These are phyloP conservation scores for Blastobasis lacticolella DNA, from an alignment of 2,888 invertebrate species.

Conservation along the genomic window DNA sequence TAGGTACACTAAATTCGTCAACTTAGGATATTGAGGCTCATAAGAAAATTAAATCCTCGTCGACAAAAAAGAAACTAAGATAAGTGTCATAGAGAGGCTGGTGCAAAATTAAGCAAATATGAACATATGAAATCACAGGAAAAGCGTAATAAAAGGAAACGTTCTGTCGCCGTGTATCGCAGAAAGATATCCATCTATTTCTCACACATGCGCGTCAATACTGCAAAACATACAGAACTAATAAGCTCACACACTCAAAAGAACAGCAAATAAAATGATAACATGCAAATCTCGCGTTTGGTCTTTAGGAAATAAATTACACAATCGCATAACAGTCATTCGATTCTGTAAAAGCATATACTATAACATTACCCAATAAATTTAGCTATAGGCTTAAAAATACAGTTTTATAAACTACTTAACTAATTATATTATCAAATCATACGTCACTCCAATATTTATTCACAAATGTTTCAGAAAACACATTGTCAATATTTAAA, in stretches of 20 bases:
- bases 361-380: slow-evolving; percentile 66
- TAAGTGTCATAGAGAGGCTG: slow-evolving; percentile 37
- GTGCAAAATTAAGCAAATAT: slow-evolving; percentile 68
- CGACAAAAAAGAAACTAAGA: too few species aligned
- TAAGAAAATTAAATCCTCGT: too few species aligned
- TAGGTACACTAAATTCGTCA: too few species aligned
- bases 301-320: slow-evolving; percentile 67
- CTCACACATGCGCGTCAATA: slow-evolving; percentile 69
- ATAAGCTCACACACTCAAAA: slow-evolving; percentile 46
- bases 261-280: slow-evolving; percentile 46
- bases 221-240: slow-evolving; percentile 44
- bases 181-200: slow-evolving; percentile 41
- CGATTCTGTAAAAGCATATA: slow-evolving; percentile 30
- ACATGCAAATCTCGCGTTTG: slow-evolving; percentile 72
- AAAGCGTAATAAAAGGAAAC: slow-evolving; percentile 51
- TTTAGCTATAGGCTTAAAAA: slow-evolving; percentile 65
- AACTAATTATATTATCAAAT: slow-evolving; percentile 22
- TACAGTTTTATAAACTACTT: slow-evolving; percentile 35
- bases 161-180: neutral
- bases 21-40: too few species aligned
- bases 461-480: slow-evolving; percentile 9
- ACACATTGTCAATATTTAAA: slow-evolving; percentile 16
- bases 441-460: slow-evolving; percentile 50
- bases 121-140: slow-evolving; percentile 70
- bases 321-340: slow-evolving; percentile 36